A percentile compares a stretch with the other conserved stretches of the same genome.
These are phyloP conservation scores for Anthopleura sola DNA, from an alignment of 64 coral and sea anemone species.

Conservation along the genomic window DNA sequence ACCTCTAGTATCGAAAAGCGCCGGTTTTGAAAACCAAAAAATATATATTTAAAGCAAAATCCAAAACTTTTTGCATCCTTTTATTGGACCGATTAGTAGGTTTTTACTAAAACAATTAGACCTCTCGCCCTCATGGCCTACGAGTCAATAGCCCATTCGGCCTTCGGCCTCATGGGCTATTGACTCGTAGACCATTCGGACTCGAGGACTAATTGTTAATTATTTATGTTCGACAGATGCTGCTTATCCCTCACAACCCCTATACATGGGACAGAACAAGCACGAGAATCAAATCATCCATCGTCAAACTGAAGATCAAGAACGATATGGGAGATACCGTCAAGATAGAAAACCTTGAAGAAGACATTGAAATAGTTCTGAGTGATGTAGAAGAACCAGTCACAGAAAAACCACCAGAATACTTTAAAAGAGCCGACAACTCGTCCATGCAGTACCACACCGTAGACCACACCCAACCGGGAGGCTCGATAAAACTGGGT, in stretches of 20 bases:
- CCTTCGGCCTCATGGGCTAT: no score
- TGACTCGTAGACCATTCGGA: no score
- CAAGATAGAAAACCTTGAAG: constrained; percentile 11
- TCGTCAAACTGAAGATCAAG: constrained; percentile 22
- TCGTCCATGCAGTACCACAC: constrained; percentile 40
- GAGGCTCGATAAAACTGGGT: constrained; percentile 16
- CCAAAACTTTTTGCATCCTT: no score
- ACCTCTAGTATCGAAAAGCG: no score
- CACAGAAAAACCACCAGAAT: not conserved
- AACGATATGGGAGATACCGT: not conserved
- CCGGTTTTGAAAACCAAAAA: no score
- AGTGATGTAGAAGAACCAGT: not conserved
- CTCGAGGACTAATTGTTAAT: no score
- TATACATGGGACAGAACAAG: constrained; percentile 47
- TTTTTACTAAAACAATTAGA: no score
- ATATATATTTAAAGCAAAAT: no score
- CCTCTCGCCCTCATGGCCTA: no score
- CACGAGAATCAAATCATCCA: constrained; percentile 4
- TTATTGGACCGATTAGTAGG: no score
- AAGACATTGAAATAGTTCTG: constrained; percentile 37
- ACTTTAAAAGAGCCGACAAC: constrained; percentile 26
- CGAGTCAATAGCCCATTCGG: no score
- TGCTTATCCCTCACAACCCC: constrained; percentile 25
- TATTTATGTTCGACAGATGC: not conserved
- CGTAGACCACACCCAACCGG: not conserved